Conservation (phyloP, 2,797 vertebrate genomes). For the Toxotes lorentzi region DNA sequence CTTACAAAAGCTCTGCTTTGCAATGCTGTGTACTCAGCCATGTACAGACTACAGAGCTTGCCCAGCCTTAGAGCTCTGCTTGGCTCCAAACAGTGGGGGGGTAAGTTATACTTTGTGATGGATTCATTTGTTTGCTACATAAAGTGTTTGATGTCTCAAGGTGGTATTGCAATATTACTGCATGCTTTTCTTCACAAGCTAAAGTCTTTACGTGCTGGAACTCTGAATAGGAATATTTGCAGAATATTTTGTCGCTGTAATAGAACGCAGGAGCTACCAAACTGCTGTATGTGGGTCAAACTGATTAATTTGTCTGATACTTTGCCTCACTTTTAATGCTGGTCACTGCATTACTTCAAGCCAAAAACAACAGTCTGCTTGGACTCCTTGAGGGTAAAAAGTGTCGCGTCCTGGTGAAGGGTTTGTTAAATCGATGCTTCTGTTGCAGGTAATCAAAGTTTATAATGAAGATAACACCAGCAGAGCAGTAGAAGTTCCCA, state of each 20-base stretch:
- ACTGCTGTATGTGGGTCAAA: conserved; percentile 34
- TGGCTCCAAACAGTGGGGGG: conserved; percentile 68
- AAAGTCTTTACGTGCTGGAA: conserved; percentile 3
- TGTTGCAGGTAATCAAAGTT: conserved; percentile 94
- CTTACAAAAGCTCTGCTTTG: conserved; percentile 66
- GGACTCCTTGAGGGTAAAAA: neutral
- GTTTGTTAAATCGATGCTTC: conserved; percentile 17
- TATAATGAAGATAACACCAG: conserved; percentile 96
- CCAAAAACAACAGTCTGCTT: neutral
- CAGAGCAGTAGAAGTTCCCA: conserved; percentile 94
- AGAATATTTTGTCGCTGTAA: conserved; percentile 2
- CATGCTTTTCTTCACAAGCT: conserved; percentile 8
- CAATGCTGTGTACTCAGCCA: conserved; percentile 82
- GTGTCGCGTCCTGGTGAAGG: neutral
- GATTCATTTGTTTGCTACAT: conserved; percentile 29
- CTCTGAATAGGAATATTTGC: conserved; percentile 9
- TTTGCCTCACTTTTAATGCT: conserved; percentile 17
- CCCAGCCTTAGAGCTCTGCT: conserved; percentile 73
- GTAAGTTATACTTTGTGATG: conserved; percentile 75
- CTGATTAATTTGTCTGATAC: conserved; percentile 20
- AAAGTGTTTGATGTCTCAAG: conserved; percentile 31
- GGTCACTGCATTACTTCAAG: neutral
- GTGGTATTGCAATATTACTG: conserved; percentile 29
- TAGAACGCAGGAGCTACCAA: neutral
- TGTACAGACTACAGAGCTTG: conserved; percentile 77